A percentile compares a stretch with the other conserved stretches of the same genome.
phyloP scores from a whole-genome alignment of 1,140 invertebrate genomes.

The Drosophila serrata region DNA sequence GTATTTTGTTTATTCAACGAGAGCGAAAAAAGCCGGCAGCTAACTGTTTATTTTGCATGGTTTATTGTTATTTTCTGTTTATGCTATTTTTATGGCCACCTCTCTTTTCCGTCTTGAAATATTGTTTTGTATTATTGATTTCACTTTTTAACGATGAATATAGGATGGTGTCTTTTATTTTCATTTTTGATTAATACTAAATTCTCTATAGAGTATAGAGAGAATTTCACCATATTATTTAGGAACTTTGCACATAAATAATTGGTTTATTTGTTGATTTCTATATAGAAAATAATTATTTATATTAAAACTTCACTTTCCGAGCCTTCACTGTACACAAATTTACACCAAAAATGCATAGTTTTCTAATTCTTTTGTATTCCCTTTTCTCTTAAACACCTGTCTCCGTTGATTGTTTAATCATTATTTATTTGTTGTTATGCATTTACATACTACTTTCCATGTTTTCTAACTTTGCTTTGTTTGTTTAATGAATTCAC shows the following conservation, averaged over 20 bases:
- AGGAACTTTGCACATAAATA: background rate
- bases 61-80: constrained; percentile 41
- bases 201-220: background rate
- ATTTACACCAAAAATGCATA: constrained; percentile 10
- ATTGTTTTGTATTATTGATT: constrained; percentile 70
- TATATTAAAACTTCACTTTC: background rate
- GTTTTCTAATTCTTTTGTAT: constrained; percentile 14
- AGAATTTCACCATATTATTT: constrained; percentile 1
- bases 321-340: constrained; percentile 13
- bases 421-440: constrained; percentile 33
- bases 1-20: constrained; percentile 23
- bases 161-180: constrained; percentile 38
- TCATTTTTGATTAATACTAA: background rate
- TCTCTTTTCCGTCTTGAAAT: constrained; percentile 17
- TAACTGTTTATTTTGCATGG: constrained; percentile 22
- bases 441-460: constrained; percentile 15
- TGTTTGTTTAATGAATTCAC: constrained; percentile 25
- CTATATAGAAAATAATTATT: background rate
- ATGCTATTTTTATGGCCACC: constrained; percentile 43
- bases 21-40: constrained; percentile 1
- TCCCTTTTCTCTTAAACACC: constrained; percentile 11
- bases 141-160: constrained; percentile 67
- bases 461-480: constrained; percentile 19
- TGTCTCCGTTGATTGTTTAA: constrained; percentile 28
- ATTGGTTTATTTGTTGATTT: background rate